These are phyloP conservation scores for Pipra filicauda DNA, from an alignment of 2,113 vertebrate species.

Conservation along the genomic window DNA sequence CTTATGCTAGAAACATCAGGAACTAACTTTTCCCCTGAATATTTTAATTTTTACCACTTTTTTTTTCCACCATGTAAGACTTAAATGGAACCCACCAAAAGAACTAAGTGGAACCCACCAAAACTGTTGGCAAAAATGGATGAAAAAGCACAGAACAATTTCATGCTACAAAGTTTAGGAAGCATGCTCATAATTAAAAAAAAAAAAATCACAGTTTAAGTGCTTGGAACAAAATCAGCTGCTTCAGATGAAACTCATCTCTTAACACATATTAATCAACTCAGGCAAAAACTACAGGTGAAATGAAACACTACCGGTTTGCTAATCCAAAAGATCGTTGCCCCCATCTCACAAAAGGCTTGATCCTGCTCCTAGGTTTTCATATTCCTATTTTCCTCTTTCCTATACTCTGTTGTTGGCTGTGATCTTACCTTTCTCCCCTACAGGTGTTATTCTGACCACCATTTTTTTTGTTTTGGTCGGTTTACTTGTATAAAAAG, in stretches of 20 bases:
- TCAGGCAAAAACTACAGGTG: background rate
- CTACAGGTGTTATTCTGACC: background rate
- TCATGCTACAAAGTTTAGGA: background rate
- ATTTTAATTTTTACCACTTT: background rate
- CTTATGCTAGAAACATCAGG: background rate
- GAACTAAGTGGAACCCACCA: background rate
- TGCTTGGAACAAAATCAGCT: background rate
- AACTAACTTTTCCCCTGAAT: background rate
- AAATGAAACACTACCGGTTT: background rate
- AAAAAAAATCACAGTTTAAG: background rate
- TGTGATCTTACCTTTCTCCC: background rate
- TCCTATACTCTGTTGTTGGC: background rate
- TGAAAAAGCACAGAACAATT: background rate
- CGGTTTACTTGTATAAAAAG: background rate
- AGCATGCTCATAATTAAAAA: background rate
- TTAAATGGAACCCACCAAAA: background rate
- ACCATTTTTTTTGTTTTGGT: background rate
- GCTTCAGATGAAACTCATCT: background rate
- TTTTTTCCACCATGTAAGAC: background rate
- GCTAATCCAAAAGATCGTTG: background rate
- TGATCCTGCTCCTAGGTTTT: background rate
- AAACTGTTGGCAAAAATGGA: background rate
- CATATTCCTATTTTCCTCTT: background rate
- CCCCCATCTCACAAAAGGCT: background rate
- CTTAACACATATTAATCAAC: background rate